Evolutionary conservation across 2,888 invertebrate species (phyloP).

Genomic region (Drosophila monieri): DNA sequence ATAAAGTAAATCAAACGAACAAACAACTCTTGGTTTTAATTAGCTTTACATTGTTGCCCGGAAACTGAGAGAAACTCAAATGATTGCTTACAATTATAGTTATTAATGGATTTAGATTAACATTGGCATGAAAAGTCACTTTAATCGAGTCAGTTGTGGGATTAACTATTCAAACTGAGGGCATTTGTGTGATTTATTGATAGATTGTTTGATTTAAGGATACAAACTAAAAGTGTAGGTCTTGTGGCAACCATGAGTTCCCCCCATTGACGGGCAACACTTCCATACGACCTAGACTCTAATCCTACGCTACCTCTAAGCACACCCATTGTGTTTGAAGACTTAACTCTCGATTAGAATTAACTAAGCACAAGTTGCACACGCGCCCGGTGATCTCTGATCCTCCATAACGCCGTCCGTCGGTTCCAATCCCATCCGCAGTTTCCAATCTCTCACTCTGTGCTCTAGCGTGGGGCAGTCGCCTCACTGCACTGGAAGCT

Average conservation of each 20-base stretch:
- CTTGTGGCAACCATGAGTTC: slow-evolving; percentile 10
- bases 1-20: slow-evolving; percentile 1
- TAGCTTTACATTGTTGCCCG: slow-evolving; percentile 29
- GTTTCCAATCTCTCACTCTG: slow-evolving; percentile 22
- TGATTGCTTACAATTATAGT: background rate
- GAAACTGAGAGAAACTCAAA: slow-evolving; percentile 17
- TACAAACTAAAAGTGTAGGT: no score
- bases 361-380: slow-evolving; percentile 58
- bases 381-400: slow-evolving; percentile 64
- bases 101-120: slow-evolving; percentile 5
- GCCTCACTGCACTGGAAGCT: slow-evolving; percentile 51
- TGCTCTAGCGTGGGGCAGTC: slow-evolving; percentile 26
- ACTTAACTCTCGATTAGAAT: slow-evolving; percentile 73
- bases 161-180: background rate
- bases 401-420: slow-evolving; percentile 44
- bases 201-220: no score
- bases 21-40: slow-evolving; percentile 3
- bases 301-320: slow-evolving; percentile 62
- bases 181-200: background rate
- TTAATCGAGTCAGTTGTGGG: background rate
- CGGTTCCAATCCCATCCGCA: background rate
- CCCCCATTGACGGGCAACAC: slow-evolving; percentile 23
- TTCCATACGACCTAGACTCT: slow-evolving; percentile 17
- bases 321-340: slow-evolving; percentile 75
- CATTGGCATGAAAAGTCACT: background rate